Conservation (phyloP, 2,888 invertebrate species). For the Megalurothrips usitatus region DNA sequence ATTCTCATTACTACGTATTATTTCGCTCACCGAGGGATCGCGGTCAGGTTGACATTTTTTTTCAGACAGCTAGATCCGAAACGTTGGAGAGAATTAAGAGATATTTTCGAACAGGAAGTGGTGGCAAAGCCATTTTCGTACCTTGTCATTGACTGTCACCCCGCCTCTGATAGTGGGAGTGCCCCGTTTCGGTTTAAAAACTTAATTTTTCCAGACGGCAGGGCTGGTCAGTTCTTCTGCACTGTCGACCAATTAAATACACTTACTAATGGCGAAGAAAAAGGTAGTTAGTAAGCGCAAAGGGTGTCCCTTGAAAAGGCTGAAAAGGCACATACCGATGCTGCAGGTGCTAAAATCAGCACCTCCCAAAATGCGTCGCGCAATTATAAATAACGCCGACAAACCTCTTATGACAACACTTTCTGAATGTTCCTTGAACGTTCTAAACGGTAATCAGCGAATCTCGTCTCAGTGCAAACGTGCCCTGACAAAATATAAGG, state of each 20-base stretch:
- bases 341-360: too few relatives aligned
- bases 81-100: too few relatives aligned
- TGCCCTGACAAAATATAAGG: too few relatives aligned
- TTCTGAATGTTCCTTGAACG: not conserved
- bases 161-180: not conserved
- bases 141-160: not conserved
- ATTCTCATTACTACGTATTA: not conserved
- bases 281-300: too few relatives aligned
- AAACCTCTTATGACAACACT: not conserved
- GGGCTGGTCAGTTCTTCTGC: not conserved
- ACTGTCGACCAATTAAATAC: not conserved
- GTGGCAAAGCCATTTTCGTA: not conserved
- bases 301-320: too few relatives aligned
- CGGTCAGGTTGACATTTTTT: not conserved
- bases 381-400: not conserved
- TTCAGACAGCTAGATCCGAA: not conserved
- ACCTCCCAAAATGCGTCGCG: too few relatives aligned
- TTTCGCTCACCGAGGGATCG: not conserved
- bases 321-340: too few relatives aligned
- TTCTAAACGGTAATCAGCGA: too few relatives aligned
- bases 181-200: not conserved
- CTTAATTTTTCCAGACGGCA: not conserved
- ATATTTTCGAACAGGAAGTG: not conserved
- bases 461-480: too few relatives aligned
- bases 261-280: not conserved